A percentile compares a stretch with the other conserved stretches of the same genome.
Conservation (phyloP, 2,888 invertebrate genomes). For the Macropis europaea region DNA sequence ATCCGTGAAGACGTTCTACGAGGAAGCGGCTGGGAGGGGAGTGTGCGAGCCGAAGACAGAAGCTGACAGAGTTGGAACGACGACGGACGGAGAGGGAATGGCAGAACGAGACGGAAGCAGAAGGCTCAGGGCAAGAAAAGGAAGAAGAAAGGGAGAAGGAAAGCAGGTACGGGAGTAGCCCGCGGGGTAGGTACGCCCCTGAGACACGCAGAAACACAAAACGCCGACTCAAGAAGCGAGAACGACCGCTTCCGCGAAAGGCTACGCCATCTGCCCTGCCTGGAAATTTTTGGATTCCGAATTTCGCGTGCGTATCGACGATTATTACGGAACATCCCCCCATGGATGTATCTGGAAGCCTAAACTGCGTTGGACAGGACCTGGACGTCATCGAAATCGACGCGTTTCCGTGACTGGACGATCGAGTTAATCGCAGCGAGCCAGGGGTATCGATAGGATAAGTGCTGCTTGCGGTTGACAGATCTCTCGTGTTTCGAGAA, state of each 20-base stretch:
- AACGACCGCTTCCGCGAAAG: conserved; percentile 59
- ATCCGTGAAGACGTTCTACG: conserved; percentile 55
- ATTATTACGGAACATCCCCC: conserved; percentile 38
- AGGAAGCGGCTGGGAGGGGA: conserved; percentile 2
- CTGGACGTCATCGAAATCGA: too few relatives aligned
- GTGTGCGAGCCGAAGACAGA: conserved; percentile 25
- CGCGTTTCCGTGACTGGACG: conserved; percentile 18
- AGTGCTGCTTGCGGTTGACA: conserved; percentile 34
- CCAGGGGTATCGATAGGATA: conserved; percentile 14
- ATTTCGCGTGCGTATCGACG: conserved; percentile 44
- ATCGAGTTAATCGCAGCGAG: conserved; percentile 23
- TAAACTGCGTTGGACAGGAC: conserved; percentile 5
- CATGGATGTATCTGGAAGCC: conserved; percentile 6
- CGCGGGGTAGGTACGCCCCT: conserved; percentile 55
- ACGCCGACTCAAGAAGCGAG: conserved; percentile 51
- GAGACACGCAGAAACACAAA: conserved; percentile 58
- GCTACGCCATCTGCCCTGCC: conserved; percentile 59
- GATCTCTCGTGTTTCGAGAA: conserved; percentile 12
- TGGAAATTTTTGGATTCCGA: conserved; percentile 50
- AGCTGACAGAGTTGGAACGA: neutral
- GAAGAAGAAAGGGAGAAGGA: neutral
- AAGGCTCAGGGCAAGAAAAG: neutral
- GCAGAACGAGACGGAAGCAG: neutral
- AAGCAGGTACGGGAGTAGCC: conserved; percentile 32
- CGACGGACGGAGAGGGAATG: neutral